Evolutionary conservation across 2,113 vertebrate species (phyloP).

Genomic region (Zapus hudsonius): DNA sequence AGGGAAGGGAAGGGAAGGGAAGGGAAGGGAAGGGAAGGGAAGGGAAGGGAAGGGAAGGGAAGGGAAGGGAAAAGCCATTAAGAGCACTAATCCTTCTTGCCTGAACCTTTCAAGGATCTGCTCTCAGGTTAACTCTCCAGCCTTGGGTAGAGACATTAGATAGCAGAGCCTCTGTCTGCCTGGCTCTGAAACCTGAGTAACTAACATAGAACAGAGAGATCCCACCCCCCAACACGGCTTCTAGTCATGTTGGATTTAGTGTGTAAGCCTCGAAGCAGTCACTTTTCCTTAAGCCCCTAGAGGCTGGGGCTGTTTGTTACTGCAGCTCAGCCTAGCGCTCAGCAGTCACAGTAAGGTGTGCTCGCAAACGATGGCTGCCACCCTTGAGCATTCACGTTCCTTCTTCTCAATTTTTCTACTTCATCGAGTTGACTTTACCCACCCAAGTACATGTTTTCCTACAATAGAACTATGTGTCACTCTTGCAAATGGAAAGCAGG

Average conservation of each 20-base stretch:
- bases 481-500: not conserved
- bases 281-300: not conserved
- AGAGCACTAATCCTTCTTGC: conserved; percentile 50
- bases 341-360: not conserved
- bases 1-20: too few relatives aligned
- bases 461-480: not conserved
- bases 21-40: too few relatives aligned
- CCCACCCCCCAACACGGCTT: not conserved
- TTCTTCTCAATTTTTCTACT: not conserved
- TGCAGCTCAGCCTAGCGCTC: not conserved
- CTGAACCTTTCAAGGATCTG: conserved; percentile 29
- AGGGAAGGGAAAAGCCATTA: not conserved
- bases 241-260: not conserved
- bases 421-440: not conserved
- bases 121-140: conserved; percentile 37
- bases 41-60: not conserved
- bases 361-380: not conserved
- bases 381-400: not conserved
- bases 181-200: not conserved
- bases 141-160: not conserved
- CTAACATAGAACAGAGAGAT: not conserved
- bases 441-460: not conserved
- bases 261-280: not conserved
- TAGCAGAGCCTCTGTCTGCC: not conserved
- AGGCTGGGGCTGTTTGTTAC: conserved; percentile 2